Evolutionary conservation across 2,797 vertebrate genomes (phyloP).

Genomic region (Coregonus suidteri): DNA sequence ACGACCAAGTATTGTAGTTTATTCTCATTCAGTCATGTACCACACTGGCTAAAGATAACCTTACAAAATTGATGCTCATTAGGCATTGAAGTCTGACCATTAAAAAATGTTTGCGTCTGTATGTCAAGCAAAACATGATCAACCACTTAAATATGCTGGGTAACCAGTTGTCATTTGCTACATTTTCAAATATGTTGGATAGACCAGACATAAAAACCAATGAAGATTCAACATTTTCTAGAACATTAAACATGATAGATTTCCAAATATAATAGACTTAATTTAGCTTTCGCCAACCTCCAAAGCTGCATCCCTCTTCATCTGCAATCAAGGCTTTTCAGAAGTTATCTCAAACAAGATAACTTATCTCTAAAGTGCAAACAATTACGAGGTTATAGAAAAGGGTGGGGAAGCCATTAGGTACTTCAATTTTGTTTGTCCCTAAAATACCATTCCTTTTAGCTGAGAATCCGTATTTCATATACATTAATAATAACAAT

Average conservation of each 20-base stretch:
- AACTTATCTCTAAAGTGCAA: constrained; percentile 67
- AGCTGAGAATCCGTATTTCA: constrained; percentile 32
- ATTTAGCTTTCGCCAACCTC: background rate
- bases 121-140: background rate
- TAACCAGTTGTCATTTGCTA: background rate
- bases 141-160: background rate
- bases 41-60: background rate
- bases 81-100: background rate
- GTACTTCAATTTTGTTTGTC: constrained; percentile 20
- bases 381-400: constrained; percentile 45
- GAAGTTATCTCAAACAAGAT: constrained; percentile 13
- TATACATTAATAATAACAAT: constrained; percentile 2
- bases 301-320: background rate
- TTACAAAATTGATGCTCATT: background rate
- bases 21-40: background rate
- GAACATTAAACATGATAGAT: background rate
- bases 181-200: background rate
- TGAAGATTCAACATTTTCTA: background rate
- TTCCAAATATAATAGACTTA: background rate
- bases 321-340: background rate
- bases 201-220: constrained; percentile 3
- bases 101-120: background rate
- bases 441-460: constrained; percentile 22
- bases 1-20: constrained; percentile 3
- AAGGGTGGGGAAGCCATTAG: constrained; percentile 35